Evolutionary conservation across 2,888 invertebrate genomes (phyloP).

Genomic region (Furcula furcula): DNA sequence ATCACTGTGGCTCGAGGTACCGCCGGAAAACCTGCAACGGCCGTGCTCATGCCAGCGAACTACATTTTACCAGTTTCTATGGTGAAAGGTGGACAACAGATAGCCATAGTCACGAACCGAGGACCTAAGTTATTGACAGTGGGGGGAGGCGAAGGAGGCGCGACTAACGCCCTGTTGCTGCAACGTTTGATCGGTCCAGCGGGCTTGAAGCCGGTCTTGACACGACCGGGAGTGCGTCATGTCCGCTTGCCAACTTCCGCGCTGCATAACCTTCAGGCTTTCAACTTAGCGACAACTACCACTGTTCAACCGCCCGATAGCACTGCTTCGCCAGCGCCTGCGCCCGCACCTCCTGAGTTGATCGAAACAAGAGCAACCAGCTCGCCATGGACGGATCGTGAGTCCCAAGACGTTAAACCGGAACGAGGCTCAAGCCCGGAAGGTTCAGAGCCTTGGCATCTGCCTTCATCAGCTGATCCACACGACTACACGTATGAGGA

Average conservation of each 20-base stretch:
- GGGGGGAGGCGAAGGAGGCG: constrained; percentile 65
- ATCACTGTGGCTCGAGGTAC: constrained; percentile 83
- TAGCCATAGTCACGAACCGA: constrained; percentile 87
- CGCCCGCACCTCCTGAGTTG: constrained; percentile 61
- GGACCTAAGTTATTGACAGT: constrained; percentile 80
- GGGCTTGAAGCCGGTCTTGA: constrained; percentile 77
- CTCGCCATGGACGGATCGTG: constrained; percentile 66
- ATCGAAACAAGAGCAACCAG: constrained; percentile 59
- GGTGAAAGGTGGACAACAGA: constrained; percentile 87
- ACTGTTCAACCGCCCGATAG: constrained; percentile 59
- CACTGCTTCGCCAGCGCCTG: constrained; percentile 53
- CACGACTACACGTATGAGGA: constrained; percentile 72
- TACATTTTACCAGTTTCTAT: constrained; percentile 87
- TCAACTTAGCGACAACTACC: constrained; percentile 57
- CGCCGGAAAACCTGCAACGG: constrained; percentile 83
- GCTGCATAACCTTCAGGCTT: constrained; percentile 68
- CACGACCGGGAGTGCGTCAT: constrained; percentile 81
- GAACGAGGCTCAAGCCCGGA: constrained; percentile 65
- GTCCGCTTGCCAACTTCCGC: constrained; percentile 71
- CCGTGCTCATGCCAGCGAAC: constrained; percentile 87
- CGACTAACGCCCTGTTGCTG: constrained; percentile 84
- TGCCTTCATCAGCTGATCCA: constrained; percentile 54
- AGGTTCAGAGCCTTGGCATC: constrained; percentile 67
- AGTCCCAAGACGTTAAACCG: constrained; percentile 51
- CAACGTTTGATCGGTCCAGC: constrained; percentile 86